A percentile compares a stretch with the other conserved stretches of the same genome.
Evolutionary conservation across 2,888 invertebrate genomes (phyloP).

Genomic region (Troides oblongomaculatus): DNA sequence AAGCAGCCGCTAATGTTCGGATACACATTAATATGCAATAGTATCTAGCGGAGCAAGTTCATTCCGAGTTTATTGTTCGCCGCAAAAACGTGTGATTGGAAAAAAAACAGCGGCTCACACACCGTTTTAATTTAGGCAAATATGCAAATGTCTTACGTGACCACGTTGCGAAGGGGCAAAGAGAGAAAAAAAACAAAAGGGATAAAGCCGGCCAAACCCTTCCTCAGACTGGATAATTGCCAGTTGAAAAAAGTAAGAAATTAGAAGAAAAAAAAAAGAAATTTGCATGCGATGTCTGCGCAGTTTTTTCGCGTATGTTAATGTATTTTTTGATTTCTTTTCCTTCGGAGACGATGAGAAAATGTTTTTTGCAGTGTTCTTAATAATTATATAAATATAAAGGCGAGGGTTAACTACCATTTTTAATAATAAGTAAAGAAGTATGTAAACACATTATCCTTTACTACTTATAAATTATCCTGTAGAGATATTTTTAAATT

Average conservation of each 20-base stretch:
- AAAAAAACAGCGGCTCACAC: conserved; percentile 65
- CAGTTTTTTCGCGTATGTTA: conserved; percentile 57
- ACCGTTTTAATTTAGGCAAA: conserved; percentile 68
- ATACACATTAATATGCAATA: conserved; percentile 62
- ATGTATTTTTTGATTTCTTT: conserved; percentile 53
- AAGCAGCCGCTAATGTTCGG: neutral
- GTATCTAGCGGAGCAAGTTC: conserved; percentile 55
- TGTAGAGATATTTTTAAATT: too few species aligned
- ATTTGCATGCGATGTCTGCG: conserved; percentile 68
- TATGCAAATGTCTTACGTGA: conserved; percentile 76
- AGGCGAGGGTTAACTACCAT: too few species aligned
- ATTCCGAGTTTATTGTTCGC: conserved; percentile 55
- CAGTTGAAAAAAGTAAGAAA: conserved; percentile 59
- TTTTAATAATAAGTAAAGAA: too few species aligned
- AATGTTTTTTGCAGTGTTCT: conserved; percentile 50
- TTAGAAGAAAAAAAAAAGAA: conserved; percentile 60
- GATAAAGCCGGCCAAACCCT: conserved; percentile 68
- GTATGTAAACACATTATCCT: too few species aligned
- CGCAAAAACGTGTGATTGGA: conserved; percentile 72
- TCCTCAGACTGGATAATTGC: conserved; percentile 63
- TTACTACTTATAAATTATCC: too few species aligned
- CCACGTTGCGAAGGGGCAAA: conserved; percentile 72
- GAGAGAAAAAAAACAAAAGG: conserved; percentile 62
- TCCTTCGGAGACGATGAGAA: conserved; percentile 62
- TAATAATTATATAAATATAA: too few species aligned